Percentiles rank a stretch among this genome's conserved stretches.
These are phyloP conservation scores for Poeciliopsis retropinna DNA, from an alignment of 2,113 vertebrate genomes.

Conservation along the genomic window DNA sequence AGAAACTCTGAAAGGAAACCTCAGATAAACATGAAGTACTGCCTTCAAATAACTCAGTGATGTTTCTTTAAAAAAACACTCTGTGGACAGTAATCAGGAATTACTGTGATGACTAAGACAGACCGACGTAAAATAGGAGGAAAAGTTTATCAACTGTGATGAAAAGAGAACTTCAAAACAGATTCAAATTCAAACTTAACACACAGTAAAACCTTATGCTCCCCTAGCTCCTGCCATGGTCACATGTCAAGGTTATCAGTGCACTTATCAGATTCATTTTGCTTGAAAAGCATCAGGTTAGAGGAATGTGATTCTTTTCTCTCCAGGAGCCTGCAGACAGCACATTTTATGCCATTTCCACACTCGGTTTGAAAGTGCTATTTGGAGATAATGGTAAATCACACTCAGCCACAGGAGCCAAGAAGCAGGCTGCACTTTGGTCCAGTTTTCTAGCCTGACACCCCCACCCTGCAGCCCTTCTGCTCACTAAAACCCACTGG, in stretches of 20 bases:
- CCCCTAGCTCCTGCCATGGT: conserved; percentile 51
- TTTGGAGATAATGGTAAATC: conserved; percentile 73
- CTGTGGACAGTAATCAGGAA: neutral
- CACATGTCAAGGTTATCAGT: conserved; percentile 71
- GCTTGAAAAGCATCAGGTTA: conserved; percentile 45
- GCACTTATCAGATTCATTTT: conserved; percentile 64
- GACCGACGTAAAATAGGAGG: conserved; percentile 3
- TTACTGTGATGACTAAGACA: conserved; percentile 12
- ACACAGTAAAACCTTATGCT: conserved; percentile 33
- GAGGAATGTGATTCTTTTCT: conserved; percentile 33
- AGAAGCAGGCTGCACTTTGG: conserved; percentile 66
- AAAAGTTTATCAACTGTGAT: conserved; percentile 27
- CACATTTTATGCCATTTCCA: conserved; percentile 76
- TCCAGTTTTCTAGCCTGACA: conserved; percentile 64
- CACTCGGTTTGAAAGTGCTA: conserved; percentile 75
- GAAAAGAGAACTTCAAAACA: conserved; percentile 26
- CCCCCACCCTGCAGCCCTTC: conserved; percentile 1
- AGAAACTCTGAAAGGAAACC: too few relatives aligned
- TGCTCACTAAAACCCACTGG: conserved; percentile 56
- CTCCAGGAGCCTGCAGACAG: conserved; percentile 52
- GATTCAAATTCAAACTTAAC: conserved; percentile 31
- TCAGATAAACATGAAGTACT: too few relatives aligned
- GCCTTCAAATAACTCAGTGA: neutral
- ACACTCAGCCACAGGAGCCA: conserved; percentile 63
- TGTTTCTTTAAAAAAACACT: neutral